phyloP scores from a whole-genome alignment of 2,113 vertebrate genomes.

The Labeo catla region DNA sequence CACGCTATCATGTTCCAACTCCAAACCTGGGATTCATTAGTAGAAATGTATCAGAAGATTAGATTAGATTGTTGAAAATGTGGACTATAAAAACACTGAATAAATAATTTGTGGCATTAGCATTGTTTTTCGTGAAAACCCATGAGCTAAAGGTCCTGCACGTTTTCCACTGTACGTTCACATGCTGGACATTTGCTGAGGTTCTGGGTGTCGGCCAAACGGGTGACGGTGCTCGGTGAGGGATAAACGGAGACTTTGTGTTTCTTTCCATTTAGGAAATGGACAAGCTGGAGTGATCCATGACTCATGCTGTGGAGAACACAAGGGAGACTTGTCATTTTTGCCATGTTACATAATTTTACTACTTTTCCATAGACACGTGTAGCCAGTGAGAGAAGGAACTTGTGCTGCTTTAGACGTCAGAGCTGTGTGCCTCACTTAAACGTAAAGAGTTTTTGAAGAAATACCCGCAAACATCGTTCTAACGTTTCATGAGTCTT shows the following conservation, averaged over 20 bases:
- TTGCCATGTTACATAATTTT: constrained; percentile 59
- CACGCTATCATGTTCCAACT: constrained; percentile 50
- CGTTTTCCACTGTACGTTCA: too few relatives aligned
- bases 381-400: constrained; percentile 36
- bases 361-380: constrained; percentile 70
- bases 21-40: constrained; percentile 56
- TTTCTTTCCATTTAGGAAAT: constrained; percentile 79
- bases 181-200: not conserved
- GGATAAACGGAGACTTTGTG: constrained; percentile 64
- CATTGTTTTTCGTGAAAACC: too few relatives aligned
- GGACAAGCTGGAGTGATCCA: constrained; percentile 64
- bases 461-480: not conserved
- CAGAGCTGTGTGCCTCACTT: not conserved
- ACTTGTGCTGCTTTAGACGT: constrained; percentile 41
- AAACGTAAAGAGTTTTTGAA: constrained; percentile 25
- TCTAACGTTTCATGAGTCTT: not conserved
- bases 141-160: not conserved
- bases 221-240: constrained; percentile 13
- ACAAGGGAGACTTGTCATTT: constrained; percentile 59
- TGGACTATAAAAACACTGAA: not conserved
- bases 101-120: not conserved
- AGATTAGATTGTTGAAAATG: constrained; percentile 6
- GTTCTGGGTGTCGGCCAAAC: constrained; percentile 6
- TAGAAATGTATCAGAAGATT: not conserved
- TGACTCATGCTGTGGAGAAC: constrained; percentile 64